phyloP scores from a whole-genome alignment of 2,113 vertebrate genomes.

The Cygnus buccinator region DNA sequence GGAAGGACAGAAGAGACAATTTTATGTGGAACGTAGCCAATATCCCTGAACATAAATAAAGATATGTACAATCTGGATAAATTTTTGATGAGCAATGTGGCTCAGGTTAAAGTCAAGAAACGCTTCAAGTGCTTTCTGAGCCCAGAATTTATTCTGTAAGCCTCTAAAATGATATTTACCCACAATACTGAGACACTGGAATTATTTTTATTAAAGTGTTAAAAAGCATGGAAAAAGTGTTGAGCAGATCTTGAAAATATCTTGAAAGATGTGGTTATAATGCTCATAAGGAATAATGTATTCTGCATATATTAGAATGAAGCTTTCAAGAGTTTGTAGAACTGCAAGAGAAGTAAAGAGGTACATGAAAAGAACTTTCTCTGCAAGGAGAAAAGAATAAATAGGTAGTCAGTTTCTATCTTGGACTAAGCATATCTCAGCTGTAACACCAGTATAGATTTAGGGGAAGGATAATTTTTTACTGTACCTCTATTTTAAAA shows the following conservation, averaged over 20 bases:
- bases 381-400: neutral
- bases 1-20: neutral
- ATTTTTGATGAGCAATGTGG: neutral
- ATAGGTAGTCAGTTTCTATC: neutral
- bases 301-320: neutral
- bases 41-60: neutral
- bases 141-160: neutral
- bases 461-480: neutral
- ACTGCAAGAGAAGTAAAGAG: neutral
- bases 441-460: neutral
- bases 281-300: neutral
- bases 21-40: neutral
- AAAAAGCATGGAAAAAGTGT: neutral
- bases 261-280: neutral
- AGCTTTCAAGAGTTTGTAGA: neutral
- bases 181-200: neutral
- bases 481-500: neutral
- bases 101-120: neutral
- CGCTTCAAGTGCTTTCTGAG: neutral
- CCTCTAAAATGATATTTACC: neutral
- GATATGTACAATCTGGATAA: neutral
- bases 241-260: neutral
- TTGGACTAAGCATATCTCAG: neutral
- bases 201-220: neutral
- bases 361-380: neutral